phyloP scores from a whole-genome alignment of 1,140 invertebrate species.

The Drosophila aff. region DNA sequence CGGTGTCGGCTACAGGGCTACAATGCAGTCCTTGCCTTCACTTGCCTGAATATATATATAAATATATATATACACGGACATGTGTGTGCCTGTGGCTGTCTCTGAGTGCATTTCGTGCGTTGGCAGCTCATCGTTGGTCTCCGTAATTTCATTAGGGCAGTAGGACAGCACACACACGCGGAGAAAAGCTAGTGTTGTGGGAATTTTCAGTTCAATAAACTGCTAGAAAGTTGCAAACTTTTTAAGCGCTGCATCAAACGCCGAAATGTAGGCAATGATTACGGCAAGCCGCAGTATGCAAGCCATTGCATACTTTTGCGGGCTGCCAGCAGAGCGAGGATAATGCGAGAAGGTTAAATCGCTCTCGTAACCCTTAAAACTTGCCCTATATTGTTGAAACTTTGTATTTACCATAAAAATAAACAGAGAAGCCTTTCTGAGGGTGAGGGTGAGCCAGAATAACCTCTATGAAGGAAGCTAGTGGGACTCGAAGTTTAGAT shows the following conservation, averaged over 20 bases:
- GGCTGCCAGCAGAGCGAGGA: neutral
- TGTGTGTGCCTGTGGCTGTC: slow-evolving; percentile 9
- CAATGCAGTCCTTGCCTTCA: slow-evolving; percentile 17
- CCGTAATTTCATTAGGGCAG: slow-evolving; percentile 82
- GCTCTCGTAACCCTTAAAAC: neutral
- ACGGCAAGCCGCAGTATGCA: neutral
- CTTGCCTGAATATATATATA: neutral
- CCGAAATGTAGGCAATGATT: slow-evolving; percentile 6
- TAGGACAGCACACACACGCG: slow-evolving; percentile 55
- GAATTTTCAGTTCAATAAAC: neutral
- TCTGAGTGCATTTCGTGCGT: slow-evolving; percentile 63
- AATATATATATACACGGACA: neutral
- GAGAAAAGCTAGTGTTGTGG: slow-evolving; percentile 10
- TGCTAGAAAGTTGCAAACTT: neutral
- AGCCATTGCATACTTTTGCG: slow-evolving; percentile 1
- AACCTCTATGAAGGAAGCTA: neutral
- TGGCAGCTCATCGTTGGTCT: slow-evolving; percentile 49
- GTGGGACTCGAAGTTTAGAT: neutral
- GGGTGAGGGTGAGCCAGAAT: neutral
- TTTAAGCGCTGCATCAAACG: slow-evolving; percentile 5
- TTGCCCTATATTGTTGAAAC: neutral
- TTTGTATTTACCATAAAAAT: neutral
- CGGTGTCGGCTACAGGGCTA: slow-evolving; percentile 28
- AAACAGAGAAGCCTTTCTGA: neutral
- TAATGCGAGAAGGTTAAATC: neutral